These are phyloP conservation scores for Phyto melanocephala DNA, from an alignment of 2,888 invertebrate genomes.

Conservation along the genomic window DNA sequence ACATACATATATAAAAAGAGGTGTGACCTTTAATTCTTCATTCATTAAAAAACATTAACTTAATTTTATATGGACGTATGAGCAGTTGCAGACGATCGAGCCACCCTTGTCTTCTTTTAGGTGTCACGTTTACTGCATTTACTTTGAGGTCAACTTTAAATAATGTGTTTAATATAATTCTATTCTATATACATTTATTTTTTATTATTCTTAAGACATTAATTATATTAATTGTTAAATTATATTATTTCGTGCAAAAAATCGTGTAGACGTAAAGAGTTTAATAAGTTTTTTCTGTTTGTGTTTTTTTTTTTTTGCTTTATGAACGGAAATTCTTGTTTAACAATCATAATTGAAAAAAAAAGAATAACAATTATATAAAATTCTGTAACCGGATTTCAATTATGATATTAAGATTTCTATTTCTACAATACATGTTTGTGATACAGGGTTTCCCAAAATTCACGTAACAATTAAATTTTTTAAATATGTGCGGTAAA, in stretches of 20 bases:
- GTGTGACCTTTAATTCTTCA: constrained; percentile 34
- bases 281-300: constrained; percentile 5
- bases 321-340: constrained; percentile 41
- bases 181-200: not conserved
- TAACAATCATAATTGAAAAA: constrained; percentile 34
- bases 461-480: too few species aligned
- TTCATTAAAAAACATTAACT: constrained; percentile 9
- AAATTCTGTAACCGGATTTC: constrained; percentile 48
- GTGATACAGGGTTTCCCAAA: not conserved
- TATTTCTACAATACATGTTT: not conserved
- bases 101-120: constrained; percentile 52
- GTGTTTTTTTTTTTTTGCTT: constrained; percentile 4
- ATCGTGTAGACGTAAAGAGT: constrained; percentile 51
- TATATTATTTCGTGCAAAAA: constrained; percentile 60
- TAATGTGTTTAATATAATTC: constrained; percentile 45
- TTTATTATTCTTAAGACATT: constrained; percentile 51
- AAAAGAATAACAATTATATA: too few species aligned
- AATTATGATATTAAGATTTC: constrained; percentile 3
- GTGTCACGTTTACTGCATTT: constrained; percentile 63
- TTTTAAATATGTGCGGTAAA: too few species aligned
- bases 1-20: constrained; percentile 20
- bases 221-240: constrained; percentile 65
- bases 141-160: constrained; percentile 60
- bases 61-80: not conserved
- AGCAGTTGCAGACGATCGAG: not conserved